Evolutionary conservation across 2,113 vertebrate species (phyloP).

Genomic region (Rallus limicola): DNA sequence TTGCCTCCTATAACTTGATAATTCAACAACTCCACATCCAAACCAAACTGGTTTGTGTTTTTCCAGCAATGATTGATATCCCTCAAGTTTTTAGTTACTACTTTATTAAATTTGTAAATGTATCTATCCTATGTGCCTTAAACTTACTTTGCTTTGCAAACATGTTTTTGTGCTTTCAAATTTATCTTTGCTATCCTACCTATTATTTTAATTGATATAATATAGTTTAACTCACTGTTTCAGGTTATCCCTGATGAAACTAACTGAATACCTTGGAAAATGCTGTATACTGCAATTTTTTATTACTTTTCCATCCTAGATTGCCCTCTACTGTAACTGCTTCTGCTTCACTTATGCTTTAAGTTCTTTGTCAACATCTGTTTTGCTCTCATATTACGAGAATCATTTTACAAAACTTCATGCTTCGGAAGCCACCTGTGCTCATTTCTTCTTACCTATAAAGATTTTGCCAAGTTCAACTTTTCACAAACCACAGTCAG

Average conservation of each 20-base stretch:
- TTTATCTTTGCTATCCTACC: not conserved
- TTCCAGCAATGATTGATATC: not conserved
- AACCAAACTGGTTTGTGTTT: not conserved
- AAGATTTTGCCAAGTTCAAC: not conserved
- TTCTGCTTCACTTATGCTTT: not conserved
- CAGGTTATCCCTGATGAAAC: not conserved
- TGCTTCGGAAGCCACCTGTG: not conserved
- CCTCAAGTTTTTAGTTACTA: not conserved
- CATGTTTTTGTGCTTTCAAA: not conserved
- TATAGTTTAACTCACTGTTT: not conserved
- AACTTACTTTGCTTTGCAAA: not conserved
- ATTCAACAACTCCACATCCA: not conserved
- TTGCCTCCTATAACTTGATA: not conserved
- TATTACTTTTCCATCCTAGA: not conserved
- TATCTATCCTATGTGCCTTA: not conserved
- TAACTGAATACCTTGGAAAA: not conserved
- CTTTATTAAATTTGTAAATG: not conserved
- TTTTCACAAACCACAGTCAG: not conserved
- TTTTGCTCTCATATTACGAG: not conserved
- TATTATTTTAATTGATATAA: not conserved
- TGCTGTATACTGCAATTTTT: not conserved
- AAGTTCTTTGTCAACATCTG: not conserved
- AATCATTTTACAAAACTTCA: not conserved
- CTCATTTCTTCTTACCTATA: not conserved
- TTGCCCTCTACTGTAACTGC: not conserved